Evolutionary conservation across 2,797 vertebrate species (phyloP), one percentile per base, ranked within the genome.

Genomic region (Euthynnus affinis): DNA sequence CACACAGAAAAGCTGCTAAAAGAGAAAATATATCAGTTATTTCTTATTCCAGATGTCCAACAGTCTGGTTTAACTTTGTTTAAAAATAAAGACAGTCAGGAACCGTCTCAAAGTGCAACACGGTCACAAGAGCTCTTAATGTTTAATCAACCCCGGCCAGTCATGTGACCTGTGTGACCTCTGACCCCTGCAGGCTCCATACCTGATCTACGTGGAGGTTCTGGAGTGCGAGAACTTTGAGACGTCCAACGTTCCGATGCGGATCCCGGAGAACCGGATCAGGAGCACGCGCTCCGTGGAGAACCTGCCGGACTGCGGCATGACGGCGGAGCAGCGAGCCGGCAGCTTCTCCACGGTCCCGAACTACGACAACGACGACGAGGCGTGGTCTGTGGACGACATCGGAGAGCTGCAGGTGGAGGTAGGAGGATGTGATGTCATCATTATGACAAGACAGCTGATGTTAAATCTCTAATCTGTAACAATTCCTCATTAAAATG

Each of bases 221-320:
- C 94, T 99, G 71, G 98, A 99, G 91, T 99, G 98, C 61, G 98
- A 98, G 85, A 98, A 97, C 88, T 97, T 99, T 0, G 98, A 99
- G 94, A 97, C 96, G 1, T 97, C 98, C 14, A 96, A 57, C 0
- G 97, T 99, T 22, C 98, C 98, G 0, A 90, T 95, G 8, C 93
- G 98, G 40, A 99, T 99, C 86, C 98, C 98, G 0, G 98, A 99
- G 94, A 98, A 97, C 76, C 95, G 97, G 4, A 99, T 99, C 89
- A 95, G 98, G 25, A 98, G 96, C 93, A 98, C 98, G 0, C 95
- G 98, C 25, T 99, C 98, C 0, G 98, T 97, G 63, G 98, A 99
- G 94, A 98, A 98, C 93, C 96, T 99, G 1, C 97, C 97, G 0
- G 97, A 98, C 37, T 98, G 97, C 0, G 96, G 97, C 1, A 95